Base-by-base conservation (phyloP, 2,113 vertebrate species). In the Chlorodrepanis virens region DNA sequence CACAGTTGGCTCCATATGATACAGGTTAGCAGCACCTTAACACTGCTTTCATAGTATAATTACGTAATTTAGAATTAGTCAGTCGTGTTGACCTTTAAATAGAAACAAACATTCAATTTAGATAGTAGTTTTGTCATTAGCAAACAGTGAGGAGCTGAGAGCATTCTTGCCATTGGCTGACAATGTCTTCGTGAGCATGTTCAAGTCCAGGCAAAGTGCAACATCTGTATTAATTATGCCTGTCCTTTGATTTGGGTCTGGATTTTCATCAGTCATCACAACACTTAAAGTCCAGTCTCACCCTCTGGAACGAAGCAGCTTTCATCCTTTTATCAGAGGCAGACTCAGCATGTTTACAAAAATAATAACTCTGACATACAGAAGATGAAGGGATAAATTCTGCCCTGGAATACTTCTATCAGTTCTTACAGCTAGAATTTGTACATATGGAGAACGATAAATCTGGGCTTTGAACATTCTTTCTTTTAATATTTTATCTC, bases 21-120 rank as follows among this genome's bases (percentile, higher is more conserved):
- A 42, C 65, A 95, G 92, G 90, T 96, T 96, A 96, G 40, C 60
- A 87, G 83, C 61, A 93, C 93, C 92, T 93, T 96, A 90, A 85
- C 84, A 94, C 80, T 86, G 54, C 83, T 93, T 96, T 93, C 76
- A 92, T 89, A 92, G 60, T n/a, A 54, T 95, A 97, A 94, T 96
- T 94, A 71, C 61, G 82, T 95, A 92, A 95, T 92, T 92, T 89
- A 75, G 72, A 93, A 87, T 96, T 94, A 96, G 85, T 90, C 76
- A 91, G 37, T 87, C n/a, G 7, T 60, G 50, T 52, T 94, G 90
- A 96, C 85, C 90, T 96, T 90, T 92, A 96, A 95, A 94, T 84
- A 82, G 76, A 92, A 68, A 89, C 64, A 94, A 95, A 92, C 69
- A 92, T 94, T 92, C 80, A 44, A 89, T 95, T 96, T 93, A 86